These are phyloP conservation scores for Philaenus spumarius DNA, from an alignment of 1,140 invertebrate species.

Conservation along the genomic window DNA sequence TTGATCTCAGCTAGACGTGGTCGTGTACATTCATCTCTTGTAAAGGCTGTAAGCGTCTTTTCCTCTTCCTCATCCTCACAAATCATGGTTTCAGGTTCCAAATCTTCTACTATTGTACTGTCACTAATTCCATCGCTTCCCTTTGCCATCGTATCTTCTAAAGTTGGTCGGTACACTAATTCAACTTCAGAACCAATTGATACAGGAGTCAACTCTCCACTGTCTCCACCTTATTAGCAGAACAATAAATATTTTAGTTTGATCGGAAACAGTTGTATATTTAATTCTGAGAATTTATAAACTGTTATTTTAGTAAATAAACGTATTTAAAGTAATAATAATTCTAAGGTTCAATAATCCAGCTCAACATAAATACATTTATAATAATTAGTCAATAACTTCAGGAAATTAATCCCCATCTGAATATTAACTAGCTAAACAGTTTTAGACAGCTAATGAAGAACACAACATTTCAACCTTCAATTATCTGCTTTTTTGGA, in stretches of 20 bases:
- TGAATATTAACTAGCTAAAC: too few relatives aligned
- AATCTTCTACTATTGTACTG: neutral
- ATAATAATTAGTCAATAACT: too few relatives aligned
- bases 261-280: neutral
- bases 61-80: constrained; percentile 18
- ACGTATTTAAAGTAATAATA: too few relatives aligned
- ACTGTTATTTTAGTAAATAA: too few relatives aligned
- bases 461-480: too few relatives aligned
- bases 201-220: constrained; percentile 52
- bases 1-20: constrained; percentile 13
- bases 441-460: too few relatives aligned
- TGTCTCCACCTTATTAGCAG: constrained; percentile 37
- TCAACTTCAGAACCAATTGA: constrained; percentile 50
- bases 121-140: neutral
- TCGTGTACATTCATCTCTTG: constrained; percentile 3
- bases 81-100: neutral
- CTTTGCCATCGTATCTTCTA: neutral
- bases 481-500: too few relatives aligned
- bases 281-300: neutral
- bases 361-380: too few relatives aligned
- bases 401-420: too few relatives aligned
- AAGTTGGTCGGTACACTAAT: neutral
- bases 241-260: neutral
- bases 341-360: too few relatives aligned
- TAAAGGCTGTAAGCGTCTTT: constrained; percentile 14